Evolutionary conservation across 2,797 vertebrate species (phyloP).

Genomic region (Clarias laeviceps): DNA sequence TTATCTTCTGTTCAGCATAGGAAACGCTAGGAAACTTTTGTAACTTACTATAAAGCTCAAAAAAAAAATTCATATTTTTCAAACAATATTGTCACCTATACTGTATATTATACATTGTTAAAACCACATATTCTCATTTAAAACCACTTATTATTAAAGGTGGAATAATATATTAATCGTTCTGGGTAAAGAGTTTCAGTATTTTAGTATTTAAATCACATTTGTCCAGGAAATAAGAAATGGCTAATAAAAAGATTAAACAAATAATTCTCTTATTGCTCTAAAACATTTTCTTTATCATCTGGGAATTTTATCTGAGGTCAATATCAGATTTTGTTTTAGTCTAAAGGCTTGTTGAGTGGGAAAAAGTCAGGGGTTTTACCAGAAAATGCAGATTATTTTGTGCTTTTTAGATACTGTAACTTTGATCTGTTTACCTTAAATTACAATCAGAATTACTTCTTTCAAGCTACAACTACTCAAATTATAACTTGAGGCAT

Average conservation of each 20-base stretch:
- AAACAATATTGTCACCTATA: neutral
- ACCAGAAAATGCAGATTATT: neutral
- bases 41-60: neutral
- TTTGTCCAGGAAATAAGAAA: neutral
- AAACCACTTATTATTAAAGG: neutral
- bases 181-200: neutral
- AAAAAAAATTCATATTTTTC: neutral
- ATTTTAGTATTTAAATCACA: neutral
- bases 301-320: neutral
- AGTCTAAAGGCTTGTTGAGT: neutral
- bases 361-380: neutral
- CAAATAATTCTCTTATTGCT: neutral
- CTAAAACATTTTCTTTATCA: neutral
- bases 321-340: too few species aligned
- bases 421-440: neutral
- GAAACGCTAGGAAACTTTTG: neutral
- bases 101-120: neutral
- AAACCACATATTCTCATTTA: neutral
- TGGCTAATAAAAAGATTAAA: neutral
- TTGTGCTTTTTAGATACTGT: neutral
- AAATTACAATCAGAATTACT: neutral
- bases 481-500: neutral
- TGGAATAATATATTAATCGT: neutral
- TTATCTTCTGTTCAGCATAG: neutral
- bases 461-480: neutral